These are phyloP conservation scores for Hofmannophila pseudospretella DNA, from an alignment of 2,888 invertebrate genomes.

Conservation along the genomic window DNA sequence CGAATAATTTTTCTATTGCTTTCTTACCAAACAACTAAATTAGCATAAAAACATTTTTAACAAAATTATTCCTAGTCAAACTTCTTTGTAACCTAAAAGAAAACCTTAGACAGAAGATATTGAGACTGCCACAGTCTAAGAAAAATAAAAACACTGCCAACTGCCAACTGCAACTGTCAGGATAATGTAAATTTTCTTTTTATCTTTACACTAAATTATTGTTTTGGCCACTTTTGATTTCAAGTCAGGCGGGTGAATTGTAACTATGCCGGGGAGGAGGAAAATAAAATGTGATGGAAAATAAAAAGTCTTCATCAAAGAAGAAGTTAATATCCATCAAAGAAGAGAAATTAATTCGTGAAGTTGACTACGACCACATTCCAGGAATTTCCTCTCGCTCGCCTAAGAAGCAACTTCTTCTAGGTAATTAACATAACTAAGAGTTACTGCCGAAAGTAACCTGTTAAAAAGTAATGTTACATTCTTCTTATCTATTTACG, in stretches of 20 bases:
- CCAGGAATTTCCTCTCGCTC: slow-evolving; percentile 27
- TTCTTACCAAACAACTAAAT: too few species aligned
- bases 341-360: slow-evolving; percentile 56
- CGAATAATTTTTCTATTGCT: too few species aligned
- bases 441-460: too few species aligned
- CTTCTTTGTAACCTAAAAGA: too few species aligned
- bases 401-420: slow-evolving; percentile 39
- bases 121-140: too few species aligned
- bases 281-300: slow-evolving; percentile 74
- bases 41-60: too few species aligned
- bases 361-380: slow-evolving; percentile 49
- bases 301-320: slow-evolving; percentile 62
- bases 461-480: too few species aligned
- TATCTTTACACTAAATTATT: slow-evolving; percentile 36
- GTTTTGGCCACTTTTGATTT: slow-evolving; percentile 26
- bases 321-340: slow-evolving; percentile 57
- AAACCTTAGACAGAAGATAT: too few species aligned
- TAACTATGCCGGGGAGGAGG: slow-evolving; percentile 63
- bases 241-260: slow-evolving; percentile 28
- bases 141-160: too few species aligned
- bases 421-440: slow-evolving; percentile 34
- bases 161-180: slow-evolving; percentile 32
- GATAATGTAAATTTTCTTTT: slow-evolving; percentile 43
- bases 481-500: too few species aligned
- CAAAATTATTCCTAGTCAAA: too few species aligned